Percentiles rank a stretch among this genome's conserved stretches.
phyloP scores from a whole-genome alignment of 2,797 vertebrate species.

The Leucoraja ocellata region DNA sequence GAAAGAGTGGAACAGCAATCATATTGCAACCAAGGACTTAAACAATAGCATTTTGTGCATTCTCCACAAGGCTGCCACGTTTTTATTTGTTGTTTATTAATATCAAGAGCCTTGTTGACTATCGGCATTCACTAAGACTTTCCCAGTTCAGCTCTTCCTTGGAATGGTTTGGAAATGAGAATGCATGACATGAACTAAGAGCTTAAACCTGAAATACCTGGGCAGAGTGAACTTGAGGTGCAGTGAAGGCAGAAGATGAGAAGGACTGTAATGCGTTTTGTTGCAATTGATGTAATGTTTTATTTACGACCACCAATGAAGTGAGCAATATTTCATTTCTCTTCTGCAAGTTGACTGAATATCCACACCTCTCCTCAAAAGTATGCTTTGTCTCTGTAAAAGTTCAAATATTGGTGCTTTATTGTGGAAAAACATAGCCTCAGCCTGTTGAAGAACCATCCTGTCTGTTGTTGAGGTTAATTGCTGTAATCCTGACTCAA shows the following conservation, averaged over 20 bases:
- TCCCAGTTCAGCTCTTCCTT: neutral
- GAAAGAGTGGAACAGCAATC: neutral
- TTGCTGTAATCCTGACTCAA: constrained; percentile 9
- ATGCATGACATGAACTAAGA: neutral
- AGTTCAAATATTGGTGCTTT: constrained; percentile 28
- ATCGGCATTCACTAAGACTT: neutral
- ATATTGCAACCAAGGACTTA: neutral
- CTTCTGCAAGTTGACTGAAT: constrained; percentile 1
- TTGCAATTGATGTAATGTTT: constrained; percentile 23
- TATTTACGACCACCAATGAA: neutral
- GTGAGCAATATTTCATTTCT: neutral
- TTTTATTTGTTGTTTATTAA: neutral
- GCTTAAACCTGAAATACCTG: neutral
- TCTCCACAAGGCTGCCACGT: constrained; percentile 2
- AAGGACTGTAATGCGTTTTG: neutral
- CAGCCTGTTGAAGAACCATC: neutral
- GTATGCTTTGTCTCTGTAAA: constrained; percentile 13
- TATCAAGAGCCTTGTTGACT: constrained; percentile 12
- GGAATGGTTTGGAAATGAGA: neutral
- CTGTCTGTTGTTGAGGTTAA: neutral
- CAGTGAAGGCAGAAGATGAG: neutral
- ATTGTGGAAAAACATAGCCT: constrained; percentile 7
- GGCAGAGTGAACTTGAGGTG: neutral
- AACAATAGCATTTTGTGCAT: neutral
- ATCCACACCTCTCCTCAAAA: neutral